These are phyloP conservation scores for Hyperoodon ampullatus DNA, from an alignment of 2,113 vertebrate species.

Conservation along the genomic window DNA sequence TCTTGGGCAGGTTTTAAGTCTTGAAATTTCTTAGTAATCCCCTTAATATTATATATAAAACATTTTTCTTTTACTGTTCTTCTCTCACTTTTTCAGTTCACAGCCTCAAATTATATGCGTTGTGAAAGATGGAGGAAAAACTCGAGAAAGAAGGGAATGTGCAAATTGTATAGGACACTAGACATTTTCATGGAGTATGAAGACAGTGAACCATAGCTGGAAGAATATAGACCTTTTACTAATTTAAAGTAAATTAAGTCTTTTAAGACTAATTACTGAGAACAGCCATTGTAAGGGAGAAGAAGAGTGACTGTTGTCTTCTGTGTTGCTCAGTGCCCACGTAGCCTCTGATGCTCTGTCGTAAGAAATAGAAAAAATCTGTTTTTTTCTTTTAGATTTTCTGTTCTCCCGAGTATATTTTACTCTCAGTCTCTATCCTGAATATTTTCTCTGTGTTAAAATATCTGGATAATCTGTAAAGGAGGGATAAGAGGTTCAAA, in stretches of 20 bases:
- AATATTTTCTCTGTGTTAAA: constrained; percentile 39
- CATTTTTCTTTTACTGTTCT: constrained; percentile 44
- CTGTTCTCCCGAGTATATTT: constrained; percentile 40
- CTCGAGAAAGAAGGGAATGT: constrained; percentile 14
- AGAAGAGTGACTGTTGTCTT: background rate
- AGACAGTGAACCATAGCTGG: background rate
- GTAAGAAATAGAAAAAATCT: background rate
- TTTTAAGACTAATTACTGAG: background rate
- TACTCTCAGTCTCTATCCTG: constrained; percentile 17
- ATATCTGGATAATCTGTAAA: constrained; percentile 28
- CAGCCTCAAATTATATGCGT: background rate
- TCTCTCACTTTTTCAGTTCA: constrained; percentile 25
- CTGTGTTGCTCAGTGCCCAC: background rate
- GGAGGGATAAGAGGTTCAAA: background rate
- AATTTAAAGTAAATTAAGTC: no score
- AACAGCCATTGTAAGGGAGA: background rate
- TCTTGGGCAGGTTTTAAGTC: constrained; percentile 24
- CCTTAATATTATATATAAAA: constrained; percentile 41
- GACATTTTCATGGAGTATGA: background rate
- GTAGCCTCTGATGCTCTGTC: background rate
- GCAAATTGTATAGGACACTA: background rate
- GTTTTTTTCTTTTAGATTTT: constrained; percentile 12
- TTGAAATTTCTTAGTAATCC: constrained; percentile 35
- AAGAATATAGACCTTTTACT: background rate
- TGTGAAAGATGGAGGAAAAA: constrained; percentile 3